phyloP scores from a whole-genome alignment of 2,797 vertebrate species.

The Microhierax caerulescens region DNA sequence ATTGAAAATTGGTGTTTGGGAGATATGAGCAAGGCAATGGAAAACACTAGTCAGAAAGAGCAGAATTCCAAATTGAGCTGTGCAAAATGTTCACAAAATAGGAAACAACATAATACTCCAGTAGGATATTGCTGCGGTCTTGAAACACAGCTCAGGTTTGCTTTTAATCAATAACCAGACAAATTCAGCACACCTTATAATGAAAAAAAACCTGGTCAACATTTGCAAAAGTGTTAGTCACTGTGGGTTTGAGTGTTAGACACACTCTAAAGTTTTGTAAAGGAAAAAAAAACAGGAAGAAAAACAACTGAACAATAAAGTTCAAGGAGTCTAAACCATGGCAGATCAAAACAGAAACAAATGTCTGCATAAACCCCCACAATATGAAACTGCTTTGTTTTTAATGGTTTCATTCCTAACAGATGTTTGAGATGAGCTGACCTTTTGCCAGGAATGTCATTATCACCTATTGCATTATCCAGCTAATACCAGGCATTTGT shows the following conservation, averaged over 20 bases:
- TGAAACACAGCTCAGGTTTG: not conserved
- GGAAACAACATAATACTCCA: not conserved
- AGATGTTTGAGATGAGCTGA: constrained; percentile 42
- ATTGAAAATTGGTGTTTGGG: not conserved
- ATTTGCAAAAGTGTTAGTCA: not conserved
- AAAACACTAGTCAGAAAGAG: not conserved
- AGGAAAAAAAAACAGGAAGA: not conserved
- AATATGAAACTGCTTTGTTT: not conserved
- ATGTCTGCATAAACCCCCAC: not conserved
- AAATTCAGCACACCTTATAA: not conserved
- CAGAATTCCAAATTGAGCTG: not conserved
- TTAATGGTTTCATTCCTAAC: not conserved
- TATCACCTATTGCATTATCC: not conserved
- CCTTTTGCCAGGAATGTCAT: constrained; percentile 34
- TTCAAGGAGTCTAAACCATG: not conserved
- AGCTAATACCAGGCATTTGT: not conserved
- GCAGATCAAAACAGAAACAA: not conserved
- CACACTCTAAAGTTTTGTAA: not conserved
- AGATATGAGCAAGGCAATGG: not conserved
- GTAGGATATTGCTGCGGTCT: not conserved
- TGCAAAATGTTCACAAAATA: not conserved
- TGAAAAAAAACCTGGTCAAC: not conserved
- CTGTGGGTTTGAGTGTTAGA: not conserved
- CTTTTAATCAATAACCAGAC: not conserved
- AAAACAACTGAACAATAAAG: not conserved